phyloP scores from a whole-genome alignment of 2,113 vertebrate species.

The Mus spicilegus region DNA sequence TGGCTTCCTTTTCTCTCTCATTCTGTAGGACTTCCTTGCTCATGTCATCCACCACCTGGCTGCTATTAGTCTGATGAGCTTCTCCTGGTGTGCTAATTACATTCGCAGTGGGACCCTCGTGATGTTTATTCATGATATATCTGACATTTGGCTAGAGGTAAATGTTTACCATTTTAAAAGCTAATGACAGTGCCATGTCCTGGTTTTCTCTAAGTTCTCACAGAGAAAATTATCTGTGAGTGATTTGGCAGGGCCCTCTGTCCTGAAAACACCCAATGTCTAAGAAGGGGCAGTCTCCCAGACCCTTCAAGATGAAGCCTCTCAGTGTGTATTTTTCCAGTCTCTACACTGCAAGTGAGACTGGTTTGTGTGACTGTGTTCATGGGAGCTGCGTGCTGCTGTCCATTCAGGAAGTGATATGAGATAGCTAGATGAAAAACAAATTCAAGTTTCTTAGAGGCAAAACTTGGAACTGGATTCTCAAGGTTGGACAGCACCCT shows the following conservation, averaged over 20 bases:
- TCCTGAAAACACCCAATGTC: not conserved
- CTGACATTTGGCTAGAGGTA: constrained; percentile 97
- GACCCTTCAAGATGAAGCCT: not conserved
- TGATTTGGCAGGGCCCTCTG: not conserved
- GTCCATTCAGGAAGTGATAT: not conserved
- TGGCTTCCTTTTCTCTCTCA: constrained; percentile 5
- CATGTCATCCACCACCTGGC: constrained; percentile 95
- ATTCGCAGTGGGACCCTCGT: constrained; percentile 94
- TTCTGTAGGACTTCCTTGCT: constrained; percentile 92
- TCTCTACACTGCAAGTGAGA: not conserved
- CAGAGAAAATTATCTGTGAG: not conserved
- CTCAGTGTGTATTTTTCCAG: not conserved
- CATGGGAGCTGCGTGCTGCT: not conserved
- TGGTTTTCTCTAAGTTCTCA: not conserved
- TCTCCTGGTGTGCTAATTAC: constrained; percentile 96
- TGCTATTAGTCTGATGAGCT: constrained; percentile 92
- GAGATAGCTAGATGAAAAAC: not conserved
- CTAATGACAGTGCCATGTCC: not conserved
- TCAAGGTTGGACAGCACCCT: not conserved
- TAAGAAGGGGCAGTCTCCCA: not conserved
- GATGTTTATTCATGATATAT: constrained; percentile 93
- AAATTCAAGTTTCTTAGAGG: not conserved
- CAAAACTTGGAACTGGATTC: not conserved
- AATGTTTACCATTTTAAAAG: not conserved
- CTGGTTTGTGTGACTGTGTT: not conserved